Evolutionary conservation across 2,797 vertebrate genomes (phyloP).

Genomic region (Gymnopithys bicolor): DNA sequence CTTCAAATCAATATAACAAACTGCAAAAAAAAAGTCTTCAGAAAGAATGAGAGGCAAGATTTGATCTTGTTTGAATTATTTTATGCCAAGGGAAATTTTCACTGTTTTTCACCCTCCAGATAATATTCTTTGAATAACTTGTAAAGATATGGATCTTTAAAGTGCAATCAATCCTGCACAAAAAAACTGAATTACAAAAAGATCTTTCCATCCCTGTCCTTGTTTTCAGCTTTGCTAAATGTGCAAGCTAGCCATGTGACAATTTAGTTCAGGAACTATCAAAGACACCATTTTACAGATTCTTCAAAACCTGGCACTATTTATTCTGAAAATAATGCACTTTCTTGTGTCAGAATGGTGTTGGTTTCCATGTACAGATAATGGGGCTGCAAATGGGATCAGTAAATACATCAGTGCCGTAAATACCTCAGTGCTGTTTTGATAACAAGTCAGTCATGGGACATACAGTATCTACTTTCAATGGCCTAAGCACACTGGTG

Average conservation of each 20-base stretch:
- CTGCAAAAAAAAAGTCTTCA: slow-evolving; percentile 2
- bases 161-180: neutral
- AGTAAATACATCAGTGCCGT: neutral
- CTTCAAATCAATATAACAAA: neutral
- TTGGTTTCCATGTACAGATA: neutral
- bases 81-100: slow-evolving; percentile 30
- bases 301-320: neutral
- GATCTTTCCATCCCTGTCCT: neutral
- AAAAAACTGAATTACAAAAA: slow-evolving; percentile 23
- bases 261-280: neutral
- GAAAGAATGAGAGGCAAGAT: slow-evolving; percentile 18
- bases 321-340: neutral
- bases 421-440: neutral
- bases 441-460: neutral
- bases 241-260: neutral
- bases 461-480: neutral
- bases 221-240: neutral
- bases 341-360: neutral
- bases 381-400: neutral
- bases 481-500: neutral
- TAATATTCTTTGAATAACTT: neutral
- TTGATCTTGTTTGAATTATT: slow-evolving; percentile 39
- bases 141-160: neutral
- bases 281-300: neutral
- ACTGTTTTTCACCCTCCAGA: neutral